A percentile compares a stretch with the other conserved stretches of the same genome.
Evolutionary conservation across 2,797 vertebrate genomes (phyloP).

Genomic region (Cygnus olor): DNA sequence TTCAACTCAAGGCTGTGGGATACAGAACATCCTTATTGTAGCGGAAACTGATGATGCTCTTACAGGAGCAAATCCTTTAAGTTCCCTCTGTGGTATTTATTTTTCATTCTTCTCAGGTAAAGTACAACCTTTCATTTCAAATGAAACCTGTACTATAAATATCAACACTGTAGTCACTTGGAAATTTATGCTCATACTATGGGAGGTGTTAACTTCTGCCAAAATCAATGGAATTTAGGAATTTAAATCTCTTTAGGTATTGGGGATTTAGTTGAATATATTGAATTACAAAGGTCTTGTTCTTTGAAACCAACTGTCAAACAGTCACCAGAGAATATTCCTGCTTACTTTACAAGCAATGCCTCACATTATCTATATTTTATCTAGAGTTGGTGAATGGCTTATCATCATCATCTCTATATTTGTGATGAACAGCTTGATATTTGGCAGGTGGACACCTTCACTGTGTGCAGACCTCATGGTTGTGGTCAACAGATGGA

Average conservation of each 20-base stretch:
- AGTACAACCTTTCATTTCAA: background rate
- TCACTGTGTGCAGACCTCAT: background rate
- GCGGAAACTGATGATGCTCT: background rate
- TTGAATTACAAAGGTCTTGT: conserved; percentile 1
- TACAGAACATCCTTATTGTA: background rate
- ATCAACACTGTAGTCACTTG: background rate
- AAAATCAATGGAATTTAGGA: conserved; percentile 8
- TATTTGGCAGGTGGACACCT: background rate
- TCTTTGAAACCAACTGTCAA: background rate
- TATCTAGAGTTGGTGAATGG: background rate
- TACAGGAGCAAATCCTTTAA: background rate
- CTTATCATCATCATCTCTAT: background rate
- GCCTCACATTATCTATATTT: background rate
- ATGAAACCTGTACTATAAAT: background rate
- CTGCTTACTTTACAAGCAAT: background rate
- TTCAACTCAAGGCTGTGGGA: background rate
- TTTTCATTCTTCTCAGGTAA: background rate
- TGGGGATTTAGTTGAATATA: background rate
- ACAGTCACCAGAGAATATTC: background rate
- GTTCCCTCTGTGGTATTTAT: background rate
- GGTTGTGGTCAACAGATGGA: background rate
- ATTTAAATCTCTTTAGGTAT: conserved; percentile 16
- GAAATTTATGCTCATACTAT: background rate
- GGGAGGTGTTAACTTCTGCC: background rate
- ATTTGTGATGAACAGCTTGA: background rate